A percentile compares a stretch with the other conserved stretches of the same genome.
Conservation (phyloP, 2,113 vertebrate species). For the Scolopax mira region DNA sequence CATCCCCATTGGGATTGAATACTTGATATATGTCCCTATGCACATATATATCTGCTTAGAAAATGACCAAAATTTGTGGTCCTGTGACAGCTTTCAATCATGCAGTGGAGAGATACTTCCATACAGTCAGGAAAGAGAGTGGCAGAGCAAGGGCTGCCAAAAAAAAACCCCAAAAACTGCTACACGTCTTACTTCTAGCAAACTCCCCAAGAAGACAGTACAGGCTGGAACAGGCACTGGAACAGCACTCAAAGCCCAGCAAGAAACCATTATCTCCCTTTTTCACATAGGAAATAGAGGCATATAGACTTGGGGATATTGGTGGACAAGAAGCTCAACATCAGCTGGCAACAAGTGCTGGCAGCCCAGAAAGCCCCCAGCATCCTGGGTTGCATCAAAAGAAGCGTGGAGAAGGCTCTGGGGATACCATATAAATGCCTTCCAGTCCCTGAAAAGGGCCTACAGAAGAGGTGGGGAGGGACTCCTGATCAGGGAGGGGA, state of each 20-base stretch:
- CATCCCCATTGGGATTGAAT: not conserved
- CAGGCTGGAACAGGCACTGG: not conserved
- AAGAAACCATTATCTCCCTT: not conserved
- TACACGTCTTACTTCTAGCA: not conserved
- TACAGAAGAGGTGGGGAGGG: too few species aligned
- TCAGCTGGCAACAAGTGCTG: too few species aligned
- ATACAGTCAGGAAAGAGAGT: not conserved
- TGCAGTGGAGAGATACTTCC: not conserved
- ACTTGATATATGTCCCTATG: not conserved
- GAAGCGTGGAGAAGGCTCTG: too few species aligned
- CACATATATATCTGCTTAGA: rapidly evolving
- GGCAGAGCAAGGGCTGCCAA: not conserved
- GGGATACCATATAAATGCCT: too few species aligned
- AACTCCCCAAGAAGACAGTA: not conserved
- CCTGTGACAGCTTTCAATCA: not conserved
- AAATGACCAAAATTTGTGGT: not conserved
- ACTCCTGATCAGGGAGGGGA: too few species aligned
- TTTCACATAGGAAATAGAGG: not conserved
- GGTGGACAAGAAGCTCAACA: too few species aligned
- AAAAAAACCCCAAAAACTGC: not conserved
- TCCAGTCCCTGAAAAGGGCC: too few species aligned
- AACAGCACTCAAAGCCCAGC: not conserved
- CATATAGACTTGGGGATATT: not conserved
- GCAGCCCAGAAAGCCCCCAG: too few species aligned
- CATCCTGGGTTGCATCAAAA: too few species aligned